Evolutionary conservation across 1,140 invertebrate species (phyloP).

Genomic region (Drosophila saltans): DNA sequence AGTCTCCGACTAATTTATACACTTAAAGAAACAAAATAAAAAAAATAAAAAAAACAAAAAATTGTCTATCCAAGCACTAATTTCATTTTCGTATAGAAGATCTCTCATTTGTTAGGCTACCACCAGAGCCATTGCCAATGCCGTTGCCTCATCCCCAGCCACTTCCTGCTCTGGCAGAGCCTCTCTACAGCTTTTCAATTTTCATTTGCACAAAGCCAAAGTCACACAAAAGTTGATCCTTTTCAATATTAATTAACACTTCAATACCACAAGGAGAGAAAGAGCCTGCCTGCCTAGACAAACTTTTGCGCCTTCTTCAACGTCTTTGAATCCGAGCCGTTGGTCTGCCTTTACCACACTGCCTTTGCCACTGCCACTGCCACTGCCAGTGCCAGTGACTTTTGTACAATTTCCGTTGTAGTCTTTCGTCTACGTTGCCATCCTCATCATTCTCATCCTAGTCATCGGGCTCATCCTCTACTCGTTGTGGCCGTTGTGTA

Average conservation of each 20-base stretch:
- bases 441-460: not conserved
- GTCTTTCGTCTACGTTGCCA: not conserved
- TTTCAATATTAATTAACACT: constrained; percentile 83
- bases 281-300: constrained; percentile 43
- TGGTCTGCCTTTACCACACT: constrained; percentile 29
- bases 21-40: not conserved
- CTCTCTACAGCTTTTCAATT: constrained; percentile 56
- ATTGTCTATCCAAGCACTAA: constrained; percentile 6
- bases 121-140: no score
- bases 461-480: not conserved
- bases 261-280: constrained; percentile 70
- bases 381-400: constrained; percentile 45
- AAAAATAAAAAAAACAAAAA: not conserved
- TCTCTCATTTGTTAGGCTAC: not conserved
- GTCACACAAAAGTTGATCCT: constrained; percentile 78
- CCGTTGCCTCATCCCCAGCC: not conserved
- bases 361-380: constrained; percentile 12
- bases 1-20: constrained; percentile 6
- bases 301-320: constrained; percentile 59
- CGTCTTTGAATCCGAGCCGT: constrained; percentile 29
- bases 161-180: constrained; percentile 1
- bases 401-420: constrained; percentile 66
- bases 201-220: constrained; percentile 59
- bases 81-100: not conserved
- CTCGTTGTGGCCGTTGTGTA: constrained; percentile 6